Conservation (phyloP, 2,888 invertebrate species). For the Dexiosoma caninum region DNA sequence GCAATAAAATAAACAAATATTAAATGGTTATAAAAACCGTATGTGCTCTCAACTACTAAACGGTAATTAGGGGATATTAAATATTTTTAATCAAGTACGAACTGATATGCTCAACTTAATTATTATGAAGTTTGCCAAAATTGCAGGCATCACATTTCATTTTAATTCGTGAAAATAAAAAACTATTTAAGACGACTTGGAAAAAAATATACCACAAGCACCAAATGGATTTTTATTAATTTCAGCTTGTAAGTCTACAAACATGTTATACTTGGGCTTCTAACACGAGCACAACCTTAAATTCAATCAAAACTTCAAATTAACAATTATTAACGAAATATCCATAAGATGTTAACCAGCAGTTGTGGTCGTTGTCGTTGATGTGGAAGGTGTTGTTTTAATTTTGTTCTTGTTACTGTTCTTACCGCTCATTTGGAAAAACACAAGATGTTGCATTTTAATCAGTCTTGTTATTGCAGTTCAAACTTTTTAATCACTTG, state of each 20-base stretch:
- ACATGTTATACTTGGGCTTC: too few species aligned
- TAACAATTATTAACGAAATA: conserved; percentile 30
- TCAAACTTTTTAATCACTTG: conserved; percentile 73
- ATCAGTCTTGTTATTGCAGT: conserved; percentile 67
- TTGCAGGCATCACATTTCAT: too few species aligned
- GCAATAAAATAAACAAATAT: conserved; percentile 58
- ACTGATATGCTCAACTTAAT: too few species aligned
- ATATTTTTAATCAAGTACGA: neutral
- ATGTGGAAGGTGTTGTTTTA: too few species aligned
- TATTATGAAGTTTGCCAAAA: too few species aligned
- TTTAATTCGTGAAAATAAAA: too few species aligned
- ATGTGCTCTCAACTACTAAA: conserved; percentile 17
- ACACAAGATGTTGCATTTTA: conserved; percentile 65
- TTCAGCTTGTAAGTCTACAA: too few species aligned
- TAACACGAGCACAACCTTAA: neutral
- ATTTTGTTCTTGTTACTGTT: neutral
- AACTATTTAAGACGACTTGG: too few species aligned
- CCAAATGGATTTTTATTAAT: too few species aligned
- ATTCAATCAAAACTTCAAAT: neutral
- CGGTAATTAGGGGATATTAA: neutral
- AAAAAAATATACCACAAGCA: too few species aligned
- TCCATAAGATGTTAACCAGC: conserved; percentile 3
- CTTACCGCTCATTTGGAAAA: conserved; percentile 64
- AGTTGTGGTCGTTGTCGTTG: conserved; percentile 1
- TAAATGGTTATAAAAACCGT: conserved; percentile 45